Conservation (phyloP, 1,140 invertebrate genomes). For the Chironomus tepperi region DNA sequence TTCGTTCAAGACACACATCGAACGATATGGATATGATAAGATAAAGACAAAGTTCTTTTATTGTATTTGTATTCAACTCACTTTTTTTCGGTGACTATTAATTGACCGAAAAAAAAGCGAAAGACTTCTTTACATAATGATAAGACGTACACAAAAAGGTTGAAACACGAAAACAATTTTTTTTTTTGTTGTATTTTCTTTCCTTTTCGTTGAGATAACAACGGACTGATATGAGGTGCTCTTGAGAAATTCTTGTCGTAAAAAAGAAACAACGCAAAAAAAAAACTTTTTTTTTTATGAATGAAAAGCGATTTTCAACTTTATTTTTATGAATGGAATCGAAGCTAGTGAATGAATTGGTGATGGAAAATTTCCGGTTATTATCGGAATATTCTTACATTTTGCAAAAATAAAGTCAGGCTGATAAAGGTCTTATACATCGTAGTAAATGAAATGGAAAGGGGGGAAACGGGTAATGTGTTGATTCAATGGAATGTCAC, state of each 20-base stretch:
- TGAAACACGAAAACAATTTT: neutral
- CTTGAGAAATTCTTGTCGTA: neutral
- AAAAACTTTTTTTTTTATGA: neutral
- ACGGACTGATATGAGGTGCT: no score
- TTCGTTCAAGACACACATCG: neutral
- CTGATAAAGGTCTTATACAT: neutral
- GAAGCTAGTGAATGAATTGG: neutral
- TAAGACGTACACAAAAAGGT: neutral
- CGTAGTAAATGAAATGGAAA: neutral
- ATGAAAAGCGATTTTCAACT: neutral
- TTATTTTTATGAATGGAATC: neutral
- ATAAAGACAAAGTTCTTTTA: neutral
- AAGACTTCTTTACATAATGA: neutral
- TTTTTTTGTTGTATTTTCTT: no score
- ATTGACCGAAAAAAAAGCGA: neutral
- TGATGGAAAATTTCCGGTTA: slow-evolving; percentile 17
- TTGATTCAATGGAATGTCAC: no score
- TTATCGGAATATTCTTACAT: neutral
- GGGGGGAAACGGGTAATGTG: neutral
- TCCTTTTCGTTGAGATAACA: no score
- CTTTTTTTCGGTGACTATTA: slow-evolving; percentile 5
- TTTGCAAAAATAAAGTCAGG: neutral
- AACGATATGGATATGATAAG: neutral
- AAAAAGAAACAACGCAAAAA: neutral
- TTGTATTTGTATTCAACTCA: neutral